A percentile compares a stretch with the other conserved stretches of the same genome.
phyloP scores from a whole-genome alignment of 2,113 vertebrate species.

The Cynocephalus volans region DNA sequence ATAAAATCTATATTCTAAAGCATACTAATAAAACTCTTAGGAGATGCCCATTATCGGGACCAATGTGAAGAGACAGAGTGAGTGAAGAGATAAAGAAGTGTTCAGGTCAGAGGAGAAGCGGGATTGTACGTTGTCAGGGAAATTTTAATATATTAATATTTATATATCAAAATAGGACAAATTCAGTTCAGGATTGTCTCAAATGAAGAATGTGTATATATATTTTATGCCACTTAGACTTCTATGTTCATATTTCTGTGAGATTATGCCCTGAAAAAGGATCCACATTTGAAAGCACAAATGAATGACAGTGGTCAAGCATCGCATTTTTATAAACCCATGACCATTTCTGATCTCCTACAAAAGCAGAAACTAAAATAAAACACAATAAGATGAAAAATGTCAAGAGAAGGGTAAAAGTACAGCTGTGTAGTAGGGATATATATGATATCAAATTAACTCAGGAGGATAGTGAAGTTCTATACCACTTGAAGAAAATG shows the following conservation, averaged over 20 bases:
- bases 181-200: not conserved
- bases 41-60: not conserved
- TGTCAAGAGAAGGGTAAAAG: not conserved
- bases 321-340: not conserved
- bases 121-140: not conserved
- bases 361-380: not conserved
- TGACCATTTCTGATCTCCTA: not conserved
- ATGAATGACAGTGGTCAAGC: not conserved
- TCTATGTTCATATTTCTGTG: not conserved
- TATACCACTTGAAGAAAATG: not conserved
- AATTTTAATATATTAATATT: not conserved
- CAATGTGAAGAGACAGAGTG: not conserved
- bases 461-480: not conserved
- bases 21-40: not conserved
- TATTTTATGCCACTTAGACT: not conserved
- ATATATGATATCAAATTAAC: not conserved
- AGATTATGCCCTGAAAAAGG: not conserved
- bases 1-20: not conserved
- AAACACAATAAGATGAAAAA: not conserved
- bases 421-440: not conserved
- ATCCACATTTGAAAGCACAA: not conserved
- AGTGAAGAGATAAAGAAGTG: not conserved
- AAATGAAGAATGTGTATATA: not conserved
- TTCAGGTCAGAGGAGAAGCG: not conserved
- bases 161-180: not conserved